phyloP scores from a whole-genome alignment of 1,140 invertebrate genomes.

The Paracyclopina nana region DNA sequence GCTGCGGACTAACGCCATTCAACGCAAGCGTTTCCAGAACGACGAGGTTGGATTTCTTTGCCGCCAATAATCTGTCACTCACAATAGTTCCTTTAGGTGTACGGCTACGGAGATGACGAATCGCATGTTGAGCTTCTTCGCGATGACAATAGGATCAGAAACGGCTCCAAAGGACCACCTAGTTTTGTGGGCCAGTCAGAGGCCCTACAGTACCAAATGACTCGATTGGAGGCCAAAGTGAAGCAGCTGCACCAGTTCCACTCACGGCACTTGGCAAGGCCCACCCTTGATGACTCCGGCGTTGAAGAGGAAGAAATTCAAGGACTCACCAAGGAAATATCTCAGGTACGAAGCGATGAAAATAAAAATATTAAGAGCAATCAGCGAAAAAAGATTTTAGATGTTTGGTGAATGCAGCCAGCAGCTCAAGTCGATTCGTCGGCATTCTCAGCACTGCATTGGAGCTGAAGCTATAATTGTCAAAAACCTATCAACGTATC shows the following conservation, averaged over 20 bases:
- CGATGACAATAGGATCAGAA: too few relatives aligned
- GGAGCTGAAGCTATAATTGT: background rate
- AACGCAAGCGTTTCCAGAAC: too few relatives aligned
- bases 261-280: background rate
- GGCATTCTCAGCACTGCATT: background rate
- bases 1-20: too few relatives aligned
- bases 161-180: too few relatives aligned
- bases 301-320: conserved; percentile 1
- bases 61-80: too few relatives aligned
- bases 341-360: too few relatives aligned
- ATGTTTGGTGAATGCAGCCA: background rate
- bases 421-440: background rate
- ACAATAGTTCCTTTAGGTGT: too few relatives aligned
- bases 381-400: background rate
- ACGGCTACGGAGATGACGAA: too few relatives aligned
- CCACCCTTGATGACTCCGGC: background rate
- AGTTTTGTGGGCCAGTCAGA: background rate
- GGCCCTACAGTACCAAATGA: background rate
- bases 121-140: too few relatives aligned
- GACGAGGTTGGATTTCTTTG: too few relatives aligned
- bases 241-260: background rate
- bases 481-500: background rate
- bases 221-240: background rate
- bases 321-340: background rate
- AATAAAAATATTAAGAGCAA: too few relatives aligned